phyloP scores from a whole-genome alignment of 2,888 invertebrate genomes.

The Leptarthrus brevirostris region DNA sequence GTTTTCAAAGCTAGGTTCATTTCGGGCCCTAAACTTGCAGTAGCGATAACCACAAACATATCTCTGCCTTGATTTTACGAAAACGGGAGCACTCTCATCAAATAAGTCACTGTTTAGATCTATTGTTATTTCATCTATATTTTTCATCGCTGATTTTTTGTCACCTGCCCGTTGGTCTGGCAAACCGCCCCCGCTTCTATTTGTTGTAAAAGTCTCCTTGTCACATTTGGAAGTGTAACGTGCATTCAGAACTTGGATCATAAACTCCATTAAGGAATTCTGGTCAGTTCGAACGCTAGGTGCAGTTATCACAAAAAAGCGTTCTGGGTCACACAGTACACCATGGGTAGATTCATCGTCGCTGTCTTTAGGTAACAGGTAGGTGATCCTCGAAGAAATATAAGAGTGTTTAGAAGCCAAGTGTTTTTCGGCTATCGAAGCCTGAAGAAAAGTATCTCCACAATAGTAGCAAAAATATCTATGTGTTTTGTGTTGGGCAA shows the following conservation, averaged over 20 bases:
- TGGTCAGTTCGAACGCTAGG: not conserved
- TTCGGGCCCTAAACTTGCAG: not conserved
- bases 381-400: not conserved
- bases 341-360: too few relatives aligned
- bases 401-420: not conserved
- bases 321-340: not conserved
- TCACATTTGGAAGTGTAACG: too few relatives aligned
- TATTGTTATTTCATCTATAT: not conserved
- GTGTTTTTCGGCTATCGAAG: not conserved
- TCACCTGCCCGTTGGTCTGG: not conserved
- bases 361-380: not conserved
- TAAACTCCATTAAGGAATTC: not conserved
- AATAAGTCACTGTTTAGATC: not conserved
- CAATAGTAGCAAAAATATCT: conserved; percentile 41
- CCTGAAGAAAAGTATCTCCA: conserved; percentile 1
- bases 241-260: conserved; percentile 7
- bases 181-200: too few relatives aligned
- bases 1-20: not conserved
- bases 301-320: not conserved
- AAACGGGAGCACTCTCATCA: not conserved
- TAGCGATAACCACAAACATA: not conserved
- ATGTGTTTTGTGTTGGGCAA: not conserved
- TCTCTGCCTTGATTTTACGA: not conserved
- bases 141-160: too few relatives aligned
- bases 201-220: too few relatives aligned